A percentile compares a stretch with the other conserved stretches of the same genome.
phyloP scores from a whole-genome alignment of 92 coral and sea anemone species.

The Parazoanthus darwini region DNA sequence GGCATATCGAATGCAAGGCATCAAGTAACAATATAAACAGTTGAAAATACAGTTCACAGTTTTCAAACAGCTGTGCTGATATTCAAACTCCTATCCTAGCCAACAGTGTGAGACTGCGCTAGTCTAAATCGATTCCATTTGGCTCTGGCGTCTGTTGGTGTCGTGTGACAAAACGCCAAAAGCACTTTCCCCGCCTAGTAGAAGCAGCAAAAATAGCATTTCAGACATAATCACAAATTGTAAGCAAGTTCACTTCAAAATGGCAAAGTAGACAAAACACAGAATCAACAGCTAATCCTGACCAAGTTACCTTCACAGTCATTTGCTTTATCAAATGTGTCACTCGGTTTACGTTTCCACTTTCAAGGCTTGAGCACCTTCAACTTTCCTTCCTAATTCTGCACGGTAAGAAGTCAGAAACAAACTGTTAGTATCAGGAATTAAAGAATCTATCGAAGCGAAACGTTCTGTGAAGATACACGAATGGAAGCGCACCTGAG shows the following conservation, averaged over 20 bases:
- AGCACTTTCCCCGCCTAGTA: background rate
- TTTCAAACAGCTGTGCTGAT: background rate
- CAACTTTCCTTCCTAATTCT: background rate
- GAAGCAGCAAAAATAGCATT: background rate
- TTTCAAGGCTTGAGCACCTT: background rate
- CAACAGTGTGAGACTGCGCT: background rate
- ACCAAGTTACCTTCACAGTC: background rate
- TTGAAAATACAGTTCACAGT: background rate
- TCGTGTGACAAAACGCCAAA: background rate
- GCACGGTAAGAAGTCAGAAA: background rate
- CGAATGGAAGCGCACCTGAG: conserved; percentile 9
- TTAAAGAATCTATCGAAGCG: background rate
- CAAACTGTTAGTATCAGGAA: background rate
- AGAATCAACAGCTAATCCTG: background rate
- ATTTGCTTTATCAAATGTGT: background rate
- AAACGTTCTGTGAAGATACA: background rate
- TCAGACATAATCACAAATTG: background rate
- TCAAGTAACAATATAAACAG: too few relatives aligned
- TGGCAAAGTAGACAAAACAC: background rate
- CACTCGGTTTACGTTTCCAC: background rate
- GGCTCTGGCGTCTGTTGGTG: background rate
- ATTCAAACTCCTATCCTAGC: background rate
- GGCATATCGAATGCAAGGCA: background rate
- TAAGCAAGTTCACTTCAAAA: too few relatives aligned
- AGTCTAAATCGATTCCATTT: too few relatives aligned